Conservation (phyloP, 2,113 vertebrate species). For the Entosphenus tridentatus region DNA sequence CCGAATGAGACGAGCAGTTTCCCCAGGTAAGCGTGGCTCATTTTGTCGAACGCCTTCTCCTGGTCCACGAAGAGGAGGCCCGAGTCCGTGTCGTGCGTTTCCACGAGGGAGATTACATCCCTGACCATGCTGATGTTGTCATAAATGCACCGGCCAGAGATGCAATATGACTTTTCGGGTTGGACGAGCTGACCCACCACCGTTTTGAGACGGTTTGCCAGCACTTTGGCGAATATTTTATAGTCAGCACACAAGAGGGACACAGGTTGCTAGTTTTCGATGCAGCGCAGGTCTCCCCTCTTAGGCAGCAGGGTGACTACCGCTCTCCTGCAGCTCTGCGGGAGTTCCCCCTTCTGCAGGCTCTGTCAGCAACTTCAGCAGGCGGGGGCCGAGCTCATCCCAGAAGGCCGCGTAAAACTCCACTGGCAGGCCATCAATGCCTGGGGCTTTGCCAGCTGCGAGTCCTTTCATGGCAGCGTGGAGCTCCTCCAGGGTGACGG, state of each 20-base stretch:
- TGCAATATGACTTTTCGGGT: not conserved
- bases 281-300: not conserved
- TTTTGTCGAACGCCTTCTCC: not conserved
- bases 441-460: not conserved
- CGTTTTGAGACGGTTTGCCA: constrained; percentile 3
- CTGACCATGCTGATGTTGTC: not conserved
- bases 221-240: not conserved
- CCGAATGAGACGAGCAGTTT: not conserved
- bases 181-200: not conserved
- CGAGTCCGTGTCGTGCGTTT: not conserved
- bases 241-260: constrained; percentile 1
- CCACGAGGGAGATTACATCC: not conserved
- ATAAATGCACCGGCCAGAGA: not conserved
- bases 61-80: not conserved
- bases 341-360: not conserved
- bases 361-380: not conserved
- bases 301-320: not conserved
- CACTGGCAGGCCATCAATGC: not conserved
- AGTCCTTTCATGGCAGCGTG: not conserved
- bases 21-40: not conserved
- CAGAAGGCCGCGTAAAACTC: not conserved
- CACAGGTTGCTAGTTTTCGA: not conserved
- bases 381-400: not conserved
- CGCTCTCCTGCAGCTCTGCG: not conserved
- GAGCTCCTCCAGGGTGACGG: not conserved